Percentiles rank a stretch among this genome's conserved stretches.
Evolutionary conservation across 2,113 vertebrate genomes (phyloP).

Genomic region (Pipa parva): DNA sequence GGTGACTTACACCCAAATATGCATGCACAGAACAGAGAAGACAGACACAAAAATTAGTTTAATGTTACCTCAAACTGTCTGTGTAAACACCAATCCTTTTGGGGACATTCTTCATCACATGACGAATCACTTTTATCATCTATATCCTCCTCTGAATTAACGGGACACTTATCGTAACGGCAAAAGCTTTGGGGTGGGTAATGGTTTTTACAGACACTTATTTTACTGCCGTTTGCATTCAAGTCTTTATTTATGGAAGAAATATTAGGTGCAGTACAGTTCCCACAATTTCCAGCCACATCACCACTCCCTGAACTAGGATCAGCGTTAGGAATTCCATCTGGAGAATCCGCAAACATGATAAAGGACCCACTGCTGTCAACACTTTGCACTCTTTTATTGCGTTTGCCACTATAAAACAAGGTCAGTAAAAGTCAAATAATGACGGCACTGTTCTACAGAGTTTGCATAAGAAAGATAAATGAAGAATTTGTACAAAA

Average conservation of each 20-base stretch:
- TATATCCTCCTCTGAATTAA: conserved; percentile 25
- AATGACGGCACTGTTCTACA: no score
- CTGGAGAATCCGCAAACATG: conserved; percentile 73
- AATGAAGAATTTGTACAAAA: no score
- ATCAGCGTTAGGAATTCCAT: conserved; percentile 39
- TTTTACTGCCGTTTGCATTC: conserved; percentile 26
- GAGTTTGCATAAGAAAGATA: background rate
- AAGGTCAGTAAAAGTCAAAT: no score
- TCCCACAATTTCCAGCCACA: no score
- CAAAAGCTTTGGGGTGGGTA: background rate
- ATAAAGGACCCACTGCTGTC: conserved; percentile 72
- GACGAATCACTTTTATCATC: conserved; percentile 40
- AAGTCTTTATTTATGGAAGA: conserved; percentile 5
- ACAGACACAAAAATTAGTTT: background rate
- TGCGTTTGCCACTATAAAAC: background rate
- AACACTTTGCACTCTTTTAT: conserved; percentile 45
- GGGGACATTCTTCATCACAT: conserved; percentile 45
- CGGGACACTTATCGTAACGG: conserved; percentile 12
- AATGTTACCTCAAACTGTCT: conserved; percentile 58
- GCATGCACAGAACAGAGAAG: no score
- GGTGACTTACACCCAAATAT: no score
- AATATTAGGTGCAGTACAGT: conserved; percentile 34
- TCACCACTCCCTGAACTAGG: conserved; percentile 29
- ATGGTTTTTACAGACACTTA: conserved; percentile 1
- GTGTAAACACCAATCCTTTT: conserved; percentile 48